Percentiles rank a stretch among this genome's conserved stretches.
Evolutionary conservation across 2,113 vertebrate genomes (phyloP).

Genomic region (Hydropotes inermis): DNA sequence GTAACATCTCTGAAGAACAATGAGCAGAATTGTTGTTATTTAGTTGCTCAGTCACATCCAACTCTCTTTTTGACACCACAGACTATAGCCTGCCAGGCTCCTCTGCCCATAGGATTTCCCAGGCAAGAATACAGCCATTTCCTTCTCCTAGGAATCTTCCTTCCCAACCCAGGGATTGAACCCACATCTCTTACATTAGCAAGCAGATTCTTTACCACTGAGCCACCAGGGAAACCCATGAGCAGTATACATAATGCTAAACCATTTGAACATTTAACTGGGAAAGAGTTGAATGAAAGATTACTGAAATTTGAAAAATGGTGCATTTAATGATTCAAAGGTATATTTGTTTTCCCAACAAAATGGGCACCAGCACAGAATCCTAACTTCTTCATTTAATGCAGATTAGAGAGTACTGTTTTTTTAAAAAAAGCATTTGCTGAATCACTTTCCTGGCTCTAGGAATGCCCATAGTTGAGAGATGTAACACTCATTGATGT

Average conservation of each 20-base stretch:
- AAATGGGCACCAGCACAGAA: not conserved
- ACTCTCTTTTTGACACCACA: not conserved
- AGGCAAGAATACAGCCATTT: not conserved
- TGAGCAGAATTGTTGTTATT: not conserved
- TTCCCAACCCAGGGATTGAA: not conserved
- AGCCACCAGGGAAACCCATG: not conserved
- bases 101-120: not conserved
- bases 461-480: not conserved
- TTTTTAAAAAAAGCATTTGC: not conserved
- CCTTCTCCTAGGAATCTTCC: not conserved
- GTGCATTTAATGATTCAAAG: not conserved
- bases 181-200: not conserved
- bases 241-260: not conserved
- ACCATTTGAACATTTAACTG: conserved; percentile 1
- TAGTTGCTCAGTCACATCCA: not conserved
- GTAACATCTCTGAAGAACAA: not conserved
- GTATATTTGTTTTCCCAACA: not conserved
- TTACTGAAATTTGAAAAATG: not conserved
- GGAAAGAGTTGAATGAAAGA: not conserved
- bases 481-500: not conserved
- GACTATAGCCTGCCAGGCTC: not conserved
- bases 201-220: not conserved
- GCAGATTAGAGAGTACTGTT: not conserved
- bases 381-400: not conserved
- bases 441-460: not conserved